A percentile compares a stretch with the other conserved stretches of the same genome.
Conservation (phyloP, 2,113 vertebrate species). For the Indicator indicator region DNA sequence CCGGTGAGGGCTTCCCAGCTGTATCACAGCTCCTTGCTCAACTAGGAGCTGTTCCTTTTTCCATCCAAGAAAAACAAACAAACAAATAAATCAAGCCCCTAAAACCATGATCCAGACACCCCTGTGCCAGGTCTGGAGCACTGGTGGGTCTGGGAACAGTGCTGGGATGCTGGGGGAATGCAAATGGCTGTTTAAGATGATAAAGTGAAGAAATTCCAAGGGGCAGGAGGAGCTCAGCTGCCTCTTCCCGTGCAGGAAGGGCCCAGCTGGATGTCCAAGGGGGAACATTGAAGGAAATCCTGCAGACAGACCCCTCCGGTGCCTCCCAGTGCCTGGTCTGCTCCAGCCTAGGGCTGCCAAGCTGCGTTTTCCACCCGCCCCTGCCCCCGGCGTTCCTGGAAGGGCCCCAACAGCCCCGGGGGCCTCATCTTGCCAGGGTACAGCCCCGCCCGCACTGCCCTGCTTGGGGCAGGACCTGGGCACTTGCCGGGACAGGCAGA, state of each 20-base stretch:
- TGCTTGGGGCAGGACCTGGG: neutral
- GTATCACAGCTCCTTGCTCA: neutral
- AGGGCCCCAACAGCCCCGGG: neutral
- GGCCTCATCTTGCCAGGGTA: neutral
- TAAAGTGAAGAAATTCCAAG: too few species aligned
- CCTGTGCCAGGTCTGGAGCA: fast-evolving
- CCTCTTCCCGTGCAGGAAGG: neutral
- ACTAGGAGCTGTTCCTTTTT: neutral
- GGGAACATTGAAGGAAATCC: neutral
- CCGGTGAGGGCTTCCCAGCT: fast-evolving
- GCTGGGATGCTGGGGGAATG: fast-evolving
- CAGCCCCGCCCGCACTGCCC: neutral
- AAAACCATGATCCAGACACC: fast-evolving
- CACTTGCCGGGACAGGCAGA: neutral
- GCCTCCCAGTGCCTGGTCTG: neutral
- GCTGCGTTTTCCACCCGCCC: neutral
- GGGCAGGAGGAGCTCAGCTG: fast-evolving
- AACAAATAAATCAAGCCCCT: too few species aligned
- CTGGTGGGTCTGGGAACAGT: fast-evolving
- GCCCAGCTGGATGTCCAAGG: neutral
- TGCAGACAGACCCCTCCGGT: neutral
- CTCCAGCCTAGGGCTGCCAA: neutral
- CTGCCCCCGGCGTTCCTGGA: fast-evolving
- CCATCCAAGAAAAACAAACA: neutral
- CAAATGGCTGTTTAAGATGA: fast-evolving